Conservation (phyloP, 2,797 vertebrate species). For the Thalassophryne amazonica region DNA sequence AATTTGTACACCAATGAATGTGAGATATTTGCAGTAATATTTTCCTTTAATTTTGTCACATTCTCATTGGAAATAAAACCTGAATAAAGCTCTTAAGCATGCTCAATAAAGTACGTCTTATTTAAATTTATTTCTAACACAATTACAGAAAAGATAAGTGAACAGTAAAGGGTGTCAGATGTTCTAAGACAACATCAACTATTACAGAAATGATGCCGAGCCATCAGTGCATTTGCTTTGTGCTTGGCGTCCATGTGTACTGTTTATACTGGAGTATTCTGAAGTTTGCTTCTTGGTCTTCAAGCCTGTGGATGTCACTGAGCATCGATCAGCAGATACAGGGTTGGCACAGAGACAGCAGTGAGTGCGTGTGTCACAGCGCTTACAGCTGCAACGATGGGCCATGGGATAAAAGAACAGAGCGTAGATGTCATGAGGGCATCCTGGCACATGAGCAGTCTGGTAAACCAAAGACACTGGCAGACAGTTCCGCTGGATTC, state of each 20-base stretch:
- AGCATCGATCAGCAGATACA: slow-evolving; percentile 33
- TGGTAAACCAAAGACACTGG: slow-evolving; percentile 82
- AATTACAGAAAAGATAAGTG: slow-evolving; percentile 6
- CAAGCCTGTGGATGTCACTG: background rate
- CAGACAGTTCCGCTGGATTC: slow-evolving; percentile 85
- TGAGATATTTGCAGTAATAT: background rate
- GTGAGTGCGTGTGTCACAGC: slow-evolving; percentile 81
- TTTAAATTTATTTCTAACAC: slow-evolving; percentile 3
- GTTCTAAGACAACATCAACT: background rate
- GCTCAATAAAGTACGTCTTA: slow-evolving; percentile 12
- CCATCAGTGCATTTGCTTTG: background rate
- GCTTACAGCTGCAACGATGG: slow-evolving; percentile 81
- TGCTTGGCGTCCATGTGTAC: background rate
- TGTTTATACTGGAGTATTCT: background rate
- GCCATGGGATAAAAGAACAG: slow-evolving; percentile 84
- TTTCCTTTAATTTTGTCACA: background rate
- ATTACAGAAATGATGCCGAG: background rate
- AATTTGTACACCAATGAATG: too few relatives aligned
- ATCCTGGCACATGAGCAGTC: slow-evolving; percentile 79
- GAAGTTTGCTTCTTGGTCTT: slow-evolving; percentile 6
- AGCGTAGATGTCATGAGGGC: slow-evolving; percentile 74
- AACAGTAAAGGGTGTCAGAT: background rate
- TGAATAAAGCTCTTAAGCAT: background rate
- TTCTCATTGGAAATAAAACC: background rate
- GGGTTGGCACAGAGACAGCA: slow-evolving; percentile 76